Percentiles rank a stretch among this genome's conserved stretches.
phyloP scores from a whole-genome alignment of 1,140 invertebrate species.

The Idris sp. region DNA sequence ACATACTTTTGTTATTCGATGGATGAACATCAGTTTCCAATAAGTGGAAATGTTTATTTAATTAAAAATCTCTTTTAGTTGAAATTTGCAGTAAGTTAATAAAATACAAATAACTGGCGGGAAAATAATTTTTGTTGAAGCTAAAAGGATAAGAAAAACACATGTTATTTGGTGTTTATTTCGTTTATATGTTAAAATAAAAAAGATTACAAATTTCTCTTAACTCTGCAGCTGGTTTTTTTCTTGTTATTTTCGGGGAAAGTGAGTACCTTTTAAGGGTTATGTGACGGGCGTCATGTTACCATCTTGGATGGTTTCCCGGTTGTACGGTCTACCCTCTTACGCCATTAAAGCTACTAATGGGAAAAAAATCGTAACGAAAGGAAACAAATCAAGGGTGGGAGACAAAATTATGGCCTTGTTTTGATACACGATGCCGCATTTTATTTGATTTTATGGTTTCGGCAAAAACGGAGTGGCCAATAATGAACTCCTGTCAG shows the following conservation, averaged over 20 bases:
- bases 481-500: slow-evolving; percentile 46
- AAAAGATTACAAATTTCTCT: slow-evolving; percentile 28
- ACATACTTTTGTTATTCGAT: too few relatives aligned
- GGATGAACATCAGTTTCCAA: too few relatives aligned
- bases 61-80: too few relatives aligned
- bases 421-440: slow-evolving; percentile 42
- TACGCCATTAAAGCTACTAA: slow-evolving; percentile 53
- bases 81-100: too few relatives aligned
- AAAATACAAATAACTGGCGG: too few relatives aligned
- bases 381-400: slow-evolving; percentile 43
- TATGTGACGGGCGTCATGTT: slow-evolving; percentile 53
- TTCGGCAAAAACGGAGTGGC: slow-evolving; percentile 18
- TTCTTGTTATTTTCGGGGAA: slow-evolving; percentile 36
- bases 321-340: slow-evolving; percentile 31
- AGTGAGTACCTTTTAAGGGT: slow-evolving; percentile 52
- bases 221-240: slow-evolving; percentile 16
- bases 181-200: slow-evolving; percentile 13
- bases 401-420: slow-evolving; percentile 39
- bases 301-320: slow-evolving; percentile 41
- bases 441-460: slow-evolving; percentile 51
- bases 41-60: too few relatives aligned
- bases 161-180: too few relatives aligned
- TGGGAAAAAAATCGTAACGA: slow-evolving; percentile 50
- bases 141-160: too few relatives aligned
- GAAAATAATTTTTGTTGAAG: too few relatives aligned